phyloP scores from a whole-genome alignment of 2,113 vertebrate genomes.

The Sakesphorus luctuosus region DNA sequence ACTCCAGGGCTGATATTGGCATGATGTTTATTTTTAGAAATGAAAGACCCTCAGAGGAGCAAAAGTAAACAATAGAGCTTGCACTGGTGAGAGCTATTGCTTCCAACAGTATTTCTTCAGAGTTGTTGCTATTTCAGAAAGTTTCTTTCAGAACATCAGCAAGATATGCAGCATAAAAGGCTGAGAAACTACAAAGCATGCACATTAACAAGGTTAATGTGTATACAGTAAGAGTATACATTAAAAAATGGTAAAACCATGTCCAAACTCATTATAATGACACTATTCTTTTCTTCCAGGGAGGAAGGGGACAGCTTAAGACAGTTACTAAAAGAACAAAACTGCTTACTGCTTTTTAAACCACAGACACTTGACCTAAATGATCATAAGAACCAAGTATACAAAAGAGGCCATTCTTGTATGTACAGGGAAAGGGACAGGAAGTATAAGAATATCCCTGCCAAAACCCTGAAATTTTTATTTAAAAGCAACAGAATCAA shows the following conservation, averaged over 20 bases:
- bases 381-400: not conserved
- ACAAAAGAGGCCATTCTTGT: not conserved
- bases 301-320: slow-evolving; percentile 15
- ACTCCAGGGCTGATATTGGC: not conserved
- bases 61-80: not conserved
- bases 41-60: not conserved
- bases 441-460: not conserved
- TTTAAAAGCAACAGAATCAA: not conserved
- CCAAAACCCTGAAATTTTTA: not conserved
- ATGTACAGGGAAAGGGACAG: not conserved
- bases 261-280: not conserved
- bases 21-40: slow-evolving; percentile 8
- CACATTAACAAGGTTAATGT: slow-evolving; percentile 28
- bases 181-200: not conserved
- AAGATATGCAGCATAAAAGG: slow-evolving; percentile 18
- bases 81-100: not conserved
- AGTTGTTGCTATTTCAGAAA: not conserved
- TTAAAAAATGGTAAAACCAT: not conserved
- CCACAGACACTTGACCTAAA: not conserved
- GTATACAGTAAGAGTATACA: not conserved
- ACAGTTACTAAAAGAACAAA: slow-evolving; percentile 20
- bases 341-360: not conserved
- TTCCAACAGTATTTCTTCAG: not conserved
- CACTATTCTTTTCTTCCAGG: not conserved
- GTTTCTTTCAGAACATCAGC: not conserved